phyloP scores from a whole-genome alignment of 2,797 vertebrate genomes.

The Echeneis naucrates region DNA sequence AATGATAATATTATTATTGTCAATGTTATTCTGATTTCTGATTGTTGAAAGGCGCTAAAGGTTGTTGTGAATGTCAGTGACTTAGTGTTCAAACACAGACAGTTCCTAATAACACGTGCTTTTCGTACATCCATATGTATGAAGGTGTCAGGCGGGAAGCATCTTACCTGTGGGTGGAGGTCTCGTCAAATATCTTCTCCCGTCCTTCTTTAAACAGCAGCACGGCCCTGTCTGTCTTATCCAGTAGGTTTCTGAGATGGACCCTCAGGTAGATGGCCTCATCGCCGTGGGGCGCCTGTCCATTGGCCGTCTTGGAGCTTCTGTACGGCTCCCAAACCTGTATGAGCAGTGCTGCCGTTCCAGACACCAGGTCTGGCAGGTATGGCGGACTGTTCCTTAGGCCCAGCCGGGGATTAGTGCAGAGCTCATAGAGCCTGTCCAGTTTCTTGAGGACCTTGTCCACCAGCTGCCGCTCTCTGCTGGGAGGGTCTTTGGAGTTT shows the following conservation, averaged over 20 bases:
- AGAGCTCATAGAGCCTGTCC: conserved; percentile 79
- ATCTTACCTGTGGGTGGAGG: conserved; percentile 83
- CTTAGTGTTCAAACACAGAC: background rate
- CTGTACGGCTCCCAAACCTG: conserved; percentile 82
- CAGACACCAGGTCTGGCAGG: conserved; percentile 83
- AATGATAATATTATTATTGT: no score
- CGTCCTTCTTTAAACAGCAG: conserved; percentile 83
- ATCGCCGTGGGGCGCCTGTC: conserved; percentile 62
- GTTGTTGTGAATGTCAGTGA: background rate
- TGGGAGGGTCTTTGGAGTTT: conserved; percentile 48
- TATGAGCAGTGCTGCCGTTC: conserved; percentile 67
- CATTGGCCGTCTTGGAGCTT: background rate
- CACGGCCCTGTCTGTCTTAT: conserved; percentile 83
- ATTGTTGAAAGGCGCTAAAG: background rate
- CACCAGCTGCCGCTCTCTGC: conserved; percentile 68
- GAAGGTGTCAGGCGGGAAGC: background rate
- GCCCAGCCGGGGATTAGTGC: conserved; percentile 78
- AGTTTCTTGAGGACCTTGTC: conserved; percentile 82
- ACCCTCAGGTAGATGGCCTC: conserved; percentile 83
- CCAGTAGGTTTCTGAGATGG: conserved; percentile 85
- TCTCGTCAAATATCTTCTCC: conserved; percentile 85
- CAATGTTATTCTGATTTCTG: background rate
- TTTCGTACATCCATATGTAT: background rate
- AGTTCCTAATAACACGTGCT: background rate
- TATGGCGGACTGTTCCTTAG: conserved; percentile 88